Evolutionary conservation across 2,888 invertebrate genomes (phyloP).

Genomic region (Pristionchus fissidentatus): DNA sequence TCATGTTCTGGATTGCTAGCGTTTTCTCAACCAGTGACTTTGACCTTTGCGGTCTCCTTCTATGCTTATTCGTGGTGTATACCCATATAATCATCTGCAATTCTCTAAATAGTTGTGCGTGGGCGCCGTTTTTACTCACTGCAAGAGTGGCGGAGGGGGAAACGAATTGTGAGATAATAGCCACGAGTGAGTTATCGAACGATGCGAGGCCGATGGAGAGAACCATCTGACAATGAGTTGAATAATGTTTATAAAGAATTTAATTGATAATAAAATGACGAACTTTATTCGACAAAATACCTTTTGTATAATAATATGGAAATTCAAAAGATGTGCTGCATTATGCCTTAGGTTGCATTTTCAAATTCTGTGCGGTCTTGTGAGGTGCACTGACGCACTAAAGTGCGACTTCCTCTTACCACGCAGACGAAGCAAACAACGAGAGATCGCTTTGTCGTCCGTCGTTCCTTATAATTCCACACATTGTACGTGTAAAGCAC

Average conservation of each 20-base stretch:
- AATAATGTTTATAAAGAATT: neutral
- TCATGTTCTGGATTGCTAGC: neutral
- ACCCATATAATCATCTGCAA: neutral
- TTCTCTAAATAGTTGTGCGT: neutral
- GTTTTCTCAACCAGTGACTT: neutral
- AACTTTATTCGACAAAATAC: neutral
- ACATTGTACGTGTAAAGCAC: constrained; percentile 14
- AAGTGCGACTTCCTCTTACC: too few relatives aligned
- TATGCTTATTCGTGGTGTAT: neutral
- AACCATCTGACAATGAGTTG: neutral
- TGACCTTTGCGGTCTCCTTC: neutral
- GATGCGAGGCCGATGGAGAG: neutral
- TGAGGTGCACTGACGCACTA: too few relatives aligned
- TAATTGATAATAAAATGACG: neutral
- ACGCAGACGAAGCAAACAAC: neutral
- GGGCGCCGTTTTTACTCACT: neutral
- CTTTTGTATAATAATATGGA: too few relatives aligned
- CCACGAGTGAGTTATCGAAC: neutral
- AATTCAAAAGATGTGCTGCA: too few relatives aligned
- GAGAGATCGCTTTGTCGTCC: neutral
- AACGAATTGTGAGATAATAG: neutral
- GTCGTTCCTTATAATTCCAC: neutral
- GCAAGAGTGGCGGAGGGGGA: neutral
- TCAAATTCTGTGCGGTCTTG: too few relatives aligned
- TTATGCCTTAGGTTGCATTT: too few relatives aligned